Evolutionary conservation across 2,888 invertebrate genomes (phyloP).

Genomic region (Troilus luridus): DNA sequence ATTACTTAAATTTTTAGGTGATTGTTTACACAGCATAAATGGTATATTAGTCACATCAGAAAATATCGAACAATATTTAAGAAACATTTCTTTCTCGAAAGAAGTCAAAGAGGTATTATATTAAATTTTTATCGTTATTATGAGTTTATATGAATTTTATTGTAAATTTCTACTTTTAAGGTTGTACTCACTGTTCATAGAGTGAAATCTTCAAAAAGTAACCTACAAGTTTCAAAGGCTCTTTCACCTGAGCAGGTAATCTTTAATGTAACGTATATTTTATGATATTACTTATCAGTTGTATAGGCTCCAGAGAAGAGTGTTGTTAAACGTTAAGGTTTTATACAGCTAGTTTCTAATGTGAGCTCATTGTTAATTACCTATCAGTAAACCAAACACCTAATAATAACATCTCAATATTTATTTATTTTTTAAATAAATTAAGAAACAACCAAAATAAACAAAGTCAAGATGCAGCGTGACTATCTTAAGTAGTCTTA

Average conservation of each 20-base stretch:
- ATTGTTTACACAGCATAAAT: conserved; percentile 56
- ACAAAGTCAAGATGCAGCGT: too few species aligned
- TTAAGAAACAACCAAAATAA: too few species aligned
- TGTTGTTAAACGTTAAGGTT: too few species aligned
- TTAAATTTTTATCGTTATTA: neutral
- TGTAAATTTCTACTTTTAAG: conserved; percentile 14
- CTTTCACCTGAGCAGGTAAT: conserved; percentile 29
- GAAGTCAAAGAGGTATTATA: conserved; percentile 53
- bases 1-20: neutral
- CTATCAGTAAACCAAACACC: too few species aligned
- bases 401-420: too few species aligned
- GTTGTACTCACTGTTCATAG: conserved; percentile 52
- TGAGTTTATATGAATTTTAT: neutral
- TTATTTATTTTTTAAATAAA: too few species aligned
- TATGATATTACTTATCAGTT: neutral
- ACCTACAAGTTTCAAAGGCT: neutral
- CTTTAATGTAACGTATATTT: neutral
- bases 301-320: too few species aligned
- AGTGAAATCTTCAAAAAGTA: conserved; percentile 49
- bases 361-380: too few species aligned
- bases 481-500: too few species aligned
- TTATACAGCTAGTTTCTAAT: too few species aligned
- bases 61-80: conserved; percentile 53
- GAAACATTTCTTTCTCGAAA: conserved; percentile 55
- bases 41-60: conserved; percentile 53